Evolutionary conservation across 2,797 vertebrate genomes (phyloP).

Genomic region (Spinus olivaceus): DNA sequence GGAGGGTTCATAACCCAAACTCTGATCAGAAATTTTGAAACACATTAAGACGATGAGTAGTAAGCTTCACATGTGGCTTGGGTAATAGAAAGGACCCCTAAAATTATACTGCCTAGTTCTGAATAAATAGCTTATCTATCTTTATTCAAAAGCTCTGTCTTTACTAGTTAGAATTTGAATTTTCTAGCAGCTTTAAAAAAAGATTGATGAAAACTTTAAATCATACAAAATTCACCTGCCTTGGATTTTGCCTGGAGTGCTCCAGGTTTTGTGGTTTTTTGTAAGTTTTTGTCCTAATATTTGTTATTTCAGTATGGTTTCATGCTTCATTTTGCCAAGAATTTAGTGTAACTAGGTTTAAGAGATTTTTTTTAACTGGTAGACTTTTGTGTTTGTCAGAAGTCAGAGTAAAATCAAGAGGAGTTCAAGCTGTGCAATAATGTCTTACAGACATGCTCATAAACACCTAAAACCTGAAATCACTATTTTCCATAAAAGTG

Average conservation of each 20-base stretch:
- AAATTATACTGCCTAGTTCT: background rate
- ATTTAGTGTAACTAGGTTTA: background rate
- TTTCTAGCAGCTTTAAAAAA: background rate
- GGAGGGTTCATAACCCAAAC: background rate
- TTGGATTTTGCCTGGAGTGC: background rate
- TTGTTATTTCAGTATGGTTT: background rate
- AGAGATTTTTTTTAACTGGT: background rate
- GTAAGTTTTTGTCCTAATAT: background rate
- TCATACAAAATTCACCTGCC: background rate
- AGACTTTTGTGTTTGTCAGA: background rate
- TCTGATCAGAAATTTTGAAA: background rate
- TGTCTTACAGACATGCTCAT: background rate
- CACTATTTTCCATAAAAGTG: background rate
- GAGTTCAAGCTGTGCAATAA: background rate
- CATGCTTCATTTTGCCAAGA: background rate
- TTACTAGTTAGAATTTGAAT: background rate
- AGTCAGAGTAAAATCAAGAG: background rate
- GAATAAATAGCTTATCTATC: background rate
- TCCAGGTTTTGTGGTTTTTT: background rate
- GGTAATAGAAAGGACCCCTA: background rate
- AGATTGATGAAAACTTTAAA: background rate
- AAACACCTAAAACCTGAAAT: background rate
- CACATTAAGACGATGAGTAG: background rate
- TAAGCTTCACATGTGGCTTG: background rate
- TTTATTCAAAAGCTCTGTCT: background rate